phyloP scores from a whole-genome alignment of 2,888 invertebrate genomes.

The Helicoverpa assulta region DNA sequence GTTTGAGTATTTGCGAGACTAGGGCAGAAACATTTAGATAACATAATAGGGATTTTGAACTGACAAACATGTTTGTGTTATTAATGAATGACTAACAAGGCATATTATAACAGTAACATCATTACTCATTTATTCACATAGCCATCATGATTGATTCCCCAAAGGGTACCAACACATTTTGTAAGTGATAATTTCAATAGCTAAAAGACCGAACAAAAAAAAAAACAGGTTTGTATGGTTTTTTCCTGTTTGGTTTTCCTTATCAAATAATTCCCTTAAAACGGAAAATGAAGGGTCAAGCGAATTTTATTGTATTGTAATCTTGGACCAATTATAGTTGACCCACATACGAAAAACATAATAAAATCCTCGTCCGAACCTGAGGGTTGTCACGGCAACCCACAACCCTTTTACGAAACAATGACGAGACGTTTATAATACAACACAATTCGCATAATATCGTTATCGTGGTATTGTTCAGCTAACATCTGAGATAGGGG shows the following conservation, averaged over 20 bases:
- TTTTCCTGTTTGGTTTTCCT: no score
- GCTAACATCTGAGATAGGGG: constrained; percentile 62
- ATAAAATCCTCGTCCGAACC: constrained; percentile 35
- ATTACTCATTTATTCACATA: no score
- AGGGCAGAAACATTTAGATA: not conserved
- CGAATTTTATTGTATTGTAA: not conserved
- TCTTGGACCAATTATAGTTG: not conserved
- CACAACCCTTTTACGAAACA: constrained; percentile 58
- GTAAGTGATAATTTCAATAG: no score
- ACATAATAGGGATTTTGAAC: not conserved
- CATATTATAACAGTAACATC: not conserved
- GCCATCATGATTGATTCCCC: no score
- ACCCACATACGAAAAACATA: constrained; percentile 2
- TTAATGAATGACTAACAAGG: not conserved
- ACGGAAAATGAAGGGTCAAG: not conserved
- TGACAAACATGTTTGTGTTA: not conserved
- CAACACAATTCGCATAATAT: constrained; percentile 62
- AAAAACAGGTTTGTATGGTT: no score
- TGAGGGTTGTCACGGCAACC: constrained; percentile 37
- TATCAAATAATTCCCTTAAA: no score
- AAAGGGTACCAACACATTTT: no score
- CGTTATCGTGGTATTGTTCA: constrained; percentile 63
- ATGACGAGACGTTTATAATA: constrained; percentile 58
- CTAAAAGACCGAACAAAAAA: no score
- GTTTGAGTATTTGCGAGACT: not conserved